Conservation (phyloP, 1,140 invertebrate genomes). For the Cotesia typhae region DNA sequence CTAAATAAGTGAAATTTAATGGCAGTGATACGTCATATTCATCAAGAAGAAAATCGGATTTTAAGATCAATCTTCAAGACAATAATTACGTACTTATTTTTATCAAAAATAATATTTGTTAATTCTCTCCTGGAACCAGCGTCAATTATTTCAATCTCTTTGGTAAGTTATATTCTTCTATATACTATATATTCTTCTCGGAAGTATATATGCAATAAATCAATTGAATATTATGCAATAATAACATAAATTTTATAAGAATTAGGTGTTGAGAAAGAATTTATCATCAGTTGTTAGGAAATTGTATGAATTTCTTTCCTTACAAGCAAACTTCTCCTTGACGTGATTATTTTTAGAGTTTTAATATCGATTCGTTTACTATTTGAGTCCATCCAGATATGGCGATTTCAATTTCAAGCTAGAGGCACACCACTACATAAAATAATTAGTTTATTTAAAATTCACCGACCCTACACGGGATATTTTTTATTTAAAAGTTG, state of each 20-base stretch:
- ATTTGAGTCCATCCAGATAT: slow-evolving; percentile 16
- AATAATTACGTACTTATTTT: neutral
- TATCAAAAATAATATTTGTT: neutral
- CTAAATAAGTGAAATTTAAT: too few relatives aligned
- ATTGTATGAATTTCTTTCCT: neutral
- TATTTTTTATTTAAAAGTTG: neutral
- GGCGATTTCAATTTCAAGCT: neutral
- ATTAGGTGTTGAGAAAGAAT: neutral
- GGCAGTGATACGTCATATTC: too few relatives aligned
- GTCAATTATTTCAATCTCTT: neutral
- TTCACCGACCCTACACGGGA: too few relatives aligned
- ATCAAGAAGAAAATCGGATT: too few relatives aligned
- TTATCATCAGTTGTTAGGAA: neutral
- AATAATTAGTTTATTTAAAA: neutral
- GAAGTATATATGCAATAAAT: neutral
- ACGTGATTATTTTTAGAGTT: slow-evolving; percentile 35
- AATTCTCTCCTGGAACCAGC: neutral
- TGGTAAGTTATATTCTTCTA: neutral
- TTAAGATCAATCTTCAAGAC: too few relatives aligned
- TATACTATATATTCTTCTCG: too few relatives aligned
- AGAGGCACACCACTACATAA: neutral
- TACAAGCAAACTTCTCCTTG: slow-evolving; percentile 21
- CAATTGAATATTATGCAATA: slow-evolving; percentile 5
- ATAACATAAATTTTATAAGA: too few relatives aligned
- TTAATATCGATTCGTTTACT: slow-evolving; percentile 27